Conservation (phyloP, 2,888 invertebrate genomes). For the Cenopis cana region DNA sequence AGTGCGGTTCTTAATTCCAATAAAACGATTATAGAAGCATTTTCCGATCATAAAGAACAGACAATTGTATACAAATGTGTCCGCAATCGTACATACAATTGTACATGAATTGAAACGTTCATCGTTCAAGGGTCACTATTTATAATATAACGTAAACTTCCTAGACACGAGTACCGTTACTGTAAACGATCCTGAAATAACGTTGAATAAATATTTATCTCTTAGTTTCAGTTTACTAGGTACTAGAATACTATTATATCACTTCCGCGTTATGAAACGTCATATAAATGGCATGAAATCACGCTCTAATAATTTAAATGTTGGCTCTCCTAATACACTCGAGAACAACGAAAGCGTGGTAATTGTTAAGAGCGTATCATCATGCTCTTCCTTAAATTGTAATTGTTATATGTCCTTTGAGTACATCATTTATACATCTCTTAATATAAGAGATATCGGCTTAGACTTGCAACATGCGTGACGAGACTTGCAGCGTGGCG, state of each 20-base stretch:
- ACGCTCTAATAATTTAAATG: slow-evolving; percentile 5
- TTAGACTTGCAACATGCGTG: too few species aligned
- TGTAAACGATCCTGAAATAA: slow-evolving; percentile 31
- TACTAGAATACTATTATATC: not conserved
- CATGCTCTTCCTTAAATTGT: not conserved
- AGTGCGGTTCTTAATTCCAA: too few species aligned
- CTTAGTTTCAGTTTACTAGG: slow-evolving; percentile 18
- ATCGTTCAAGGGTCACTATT: slow-evolving; percentile 33
- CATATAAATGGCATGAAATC: not conserved
- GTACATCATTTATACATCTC: not conserved
- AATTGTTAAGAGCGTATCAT: too few species aligned
- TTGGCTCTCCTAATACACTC: not conserved
- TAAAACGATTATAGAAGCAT: too few species aligned
- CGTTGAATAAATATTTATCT: slow-evolving; percentile 32
- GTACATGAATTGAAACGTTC: slow-evolving; percentile 14
- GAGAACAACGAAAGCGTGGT: too few species aligned
- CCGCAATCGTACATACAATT: not conserved
- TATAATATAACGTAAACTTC: slow-evolving; percentile 33
- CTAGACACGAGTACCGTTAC: slow-evolving; percentile 10
- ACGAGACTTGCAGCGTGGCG: too few species aligned
- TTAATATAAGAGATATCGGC: not conserved
- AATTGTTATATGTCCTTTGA: slow-evolving; percentile 7
- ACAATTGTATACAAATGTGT: not conserved
- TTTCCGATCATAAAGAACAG: slow-evolving; percentile 11
- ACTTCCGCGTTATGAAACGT: slow-evolving; percentile 22